A percentile compares a stretch with the other conserved stretches of the same genome.
Conservation (phyloP, 1,140 invertebrate genomes). For the Drosophila pectinifera region DNA sequence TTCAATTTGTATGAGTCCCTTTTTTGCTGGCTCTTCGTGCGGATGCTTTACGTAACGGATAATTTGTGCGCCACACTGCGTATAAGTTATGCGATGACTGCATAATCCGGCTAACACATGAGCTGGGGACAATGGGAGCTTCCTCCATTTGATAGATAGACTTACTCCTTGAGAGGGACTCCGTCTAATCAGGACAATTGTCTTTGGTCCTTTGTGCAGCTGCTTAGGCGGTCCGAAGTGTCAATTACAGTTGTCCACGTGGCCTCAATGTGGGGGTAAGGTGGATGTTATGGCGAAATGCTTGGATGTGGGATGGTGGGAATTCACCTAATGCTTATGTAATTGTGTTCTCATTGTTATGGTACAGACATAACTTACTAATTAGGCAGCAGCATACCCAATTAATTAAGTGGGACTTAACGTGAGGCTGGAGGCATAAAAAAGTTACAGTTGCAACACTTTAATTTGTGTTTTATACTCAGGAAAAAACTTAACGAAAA, state of each 20-base stretch:
- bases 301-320: neutral
- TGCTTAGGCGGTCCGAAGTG: conserved; percentile 47
- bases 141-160: conserved; percentile 37
- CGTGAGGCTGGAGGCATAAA: neutral
- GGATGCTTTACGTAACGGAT: conserved; percentile 43
- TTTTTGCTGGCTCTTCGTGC: conserved; percentile 46
- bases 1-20: conserved; percentile 70
- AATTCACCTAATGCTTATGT: conserved; percentile 63
- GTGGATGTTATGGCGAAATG: conserved; percentile 17
- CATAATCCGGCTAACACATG: conserved; percentile 40
- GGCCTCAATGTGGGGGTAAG: neutral
- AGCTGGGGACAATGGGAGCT: neutral
- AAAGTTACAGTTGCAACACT: neutral
- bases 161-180: conserved; percentile 24
- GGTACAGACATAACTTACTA: conserved; percentile 63
- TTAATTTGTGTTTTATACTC: too few species aligned
- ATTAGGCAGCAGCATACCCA: conserved; percentile 56
- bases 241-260: conserved; percentile 70
- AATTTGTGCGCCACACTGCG: conserved; percentile 51
- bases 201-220: conserved; percentile 56
- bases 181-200: conserved; percentile 65
- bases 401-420: conserved; percentile 60
- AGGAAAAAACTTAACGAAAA: neutral
- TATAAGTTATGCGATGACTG: conserved; percentile 59
- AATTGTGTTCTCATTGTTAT: conserved; percentile 75